These are phyloP conservation scores for Brachionus rotundiformis DNA, from an alignment of 1,140 invertebrate species.

Conservation along the genomic window DNA sequence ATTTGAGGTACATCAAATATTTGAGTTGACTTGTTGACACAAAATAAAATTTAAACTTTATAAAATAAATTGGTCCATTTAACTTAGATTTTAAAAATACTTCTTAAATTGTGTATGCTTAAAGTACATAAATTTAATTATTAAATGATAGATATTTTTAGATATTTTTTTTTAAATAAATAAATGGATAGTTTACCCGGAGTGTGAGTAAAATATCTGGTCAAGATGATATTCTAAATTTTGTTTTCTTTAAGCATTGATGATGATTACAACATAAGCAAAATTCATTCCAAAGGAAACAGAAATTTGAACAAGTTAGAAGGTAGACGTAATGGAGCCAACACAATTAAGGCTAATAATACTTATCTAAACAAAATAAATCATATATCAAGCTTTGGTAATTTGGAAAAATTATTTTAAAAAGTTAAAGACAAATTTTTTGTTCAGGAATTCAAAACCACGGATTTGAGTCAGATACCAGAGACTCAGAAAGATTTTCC, in stretches of 20 bases:
- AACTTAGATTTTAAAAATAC: no score
- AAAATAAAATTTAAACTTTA: no score
- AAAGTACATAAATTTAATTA: no score
- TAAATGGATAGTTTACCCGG: conserved; percentile 45
- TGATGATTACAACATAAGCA: conserved; percentile 8
- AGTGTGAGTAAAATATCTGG: conserved; percentile 13
- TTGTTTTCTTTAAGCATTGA: neutral
- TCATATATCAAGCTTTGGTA: conserved; percentile 31
- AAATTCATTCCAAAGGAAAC: neutral
- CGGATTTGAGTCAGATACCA: neutral
- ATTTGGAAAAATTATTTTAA: no score
- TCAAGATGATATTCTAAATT: neutral
- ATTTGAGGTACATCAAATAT: neutral
- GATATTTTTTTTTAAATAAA: neutral
- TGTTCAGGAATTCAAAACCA: conserved; percentile 1
- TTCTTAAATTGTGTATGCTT: no score
- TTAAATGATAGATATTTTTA: no score
- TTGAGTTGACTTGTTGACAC: conserved; percentile 4
- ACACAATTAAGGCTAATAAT: conserved; percentile 9
- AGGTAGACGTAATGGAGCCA: neutral
- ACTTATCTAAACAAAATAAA: neutral
- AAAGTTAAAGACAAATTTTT: no score
- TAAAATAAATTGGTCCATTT: no score
- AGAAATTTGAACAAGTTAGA: neutral
- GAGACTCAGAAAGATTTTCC: conserved; percentile 17